Evolutionary conservation across 2,888 invertebrate species (phyloP), one percentile per base, ranked within the genome.

Genomic region (Drosophila nigritarsus): DNA sequence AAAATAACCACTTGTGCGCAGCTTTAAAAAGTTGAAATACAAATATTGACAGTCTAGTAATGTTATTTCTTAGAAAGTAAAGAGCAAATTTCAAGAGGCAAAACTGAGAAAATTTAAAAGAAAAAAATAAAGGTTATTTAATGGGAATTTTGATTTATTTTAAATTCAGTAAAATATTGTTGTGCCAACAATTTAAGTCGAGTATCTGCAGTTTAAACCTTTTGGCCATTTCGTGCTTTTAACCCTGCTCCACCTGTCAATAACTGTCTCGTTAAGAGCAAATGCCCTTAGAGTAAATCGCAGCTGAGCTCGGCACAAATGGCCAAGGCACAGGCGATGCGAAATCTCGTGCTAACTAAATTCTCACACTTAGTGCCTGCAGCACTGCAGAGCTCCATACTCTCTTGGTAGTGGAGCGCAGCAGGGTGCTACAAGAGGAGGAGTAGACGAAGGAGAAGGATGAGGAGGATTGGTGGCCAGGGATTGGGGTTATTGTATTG

Each of bases 331-430:
- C 60, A 36, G 55, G 13, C 34, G 32, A 40, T 20, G 18, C 42
- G 38, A 66, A 74, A 77, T 77, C 71, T 71, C 50, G 55, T 70
- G 67, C 82, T 82, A 89, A 89, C 85, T 89, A 79, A 89, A 87
- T 89, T 87, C 75, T 66, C 73, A 89, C 84, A 89, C 87, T 85
- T 89, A 79, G 79, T 89, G 85, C 89, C 89, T 87, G 73, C 78
- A 78, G 76, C 67, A 38, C 56, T 78, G 76, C 76, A 71, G 42
- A 30, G 53, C 40, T 40, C 29, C 40, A 50, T 40, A 58, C 70
- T 64, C 58, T 49, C 36, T 40, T 27, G 55, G 13, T 11, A 29
- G 11, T 50, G 36, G 30, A 34, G 40, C 15, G 13, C 30, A 45
- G 59, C 32, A 24, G 40, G 20, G 13, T 24, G 50, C 6, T 58